Evolutionary conservation across 2,888 invertebrate species (phyloP).

Genomic region (Drosophila paramelanica): DNA sequence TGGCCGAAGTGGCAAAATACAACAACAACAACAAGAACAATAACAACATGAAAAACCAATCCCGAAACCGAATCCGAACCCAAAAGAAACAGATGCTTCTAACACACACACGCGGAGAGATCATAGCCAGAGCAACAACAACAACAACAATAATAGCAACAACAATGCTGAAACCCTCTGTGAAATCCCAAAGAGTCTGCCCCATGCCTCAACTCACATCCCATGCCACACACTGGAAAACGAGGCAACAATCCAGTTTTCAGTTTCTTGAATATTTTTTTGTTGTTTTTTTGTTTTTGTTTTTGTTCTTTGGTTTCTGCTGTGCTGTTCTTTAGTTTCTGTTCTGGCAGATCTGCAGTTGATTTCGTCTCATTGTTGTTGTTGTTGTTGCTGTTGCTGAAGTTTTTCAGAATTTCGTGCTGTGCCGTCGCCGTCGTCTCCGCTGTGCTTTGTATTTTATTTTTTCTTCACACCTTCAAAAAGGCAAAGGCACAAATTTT

Average conservation of each 20-base stretch:
- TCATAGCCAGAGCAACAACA: conserved; percentile 65
- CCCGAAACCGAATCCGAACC: conserved; percentile 12
- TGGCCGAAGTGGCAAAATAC: conserved; percentile 63
- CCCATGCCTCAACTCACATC: conserved; percentile 29
- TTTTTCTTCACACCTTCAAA: conserved; percentile 79
- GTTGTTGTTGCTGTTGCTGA: conserved; percentile 47
- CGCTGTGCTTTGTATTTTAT: conserved; percentile 72
- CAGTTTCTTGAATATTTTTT: conserved; percentile 33
- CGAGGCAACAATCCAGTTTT: conserved; percentile 76
- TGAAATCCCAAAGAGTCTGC: conserved; percentile 76
- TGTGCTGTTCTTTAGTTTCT: conserved; percentile 25
- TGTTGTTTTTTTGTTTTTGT: background rate
- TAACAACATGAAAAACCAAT: conserved; percentile 48
- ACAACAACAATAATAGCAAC: conserved; percentile 51
- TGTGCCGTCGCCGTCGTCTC: conserved; percentile 45
- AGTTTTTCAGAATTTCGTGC: conserved; percentile 80
- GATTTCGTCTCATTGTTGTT: conserved; percentile 66
- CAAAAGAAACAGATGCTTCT: conserved; percentile 70
- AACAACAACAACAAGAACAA: conserved; percentile 9
- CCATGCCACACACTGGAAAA: conserved; percentile 53
- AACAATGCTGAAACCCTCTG: conserved; percentile 59
- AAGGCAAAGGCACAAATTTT: conserved; percentile 75
- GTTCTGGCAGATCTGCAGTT: conserved; percentile 71
- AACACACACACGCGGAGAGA: conserved; percentile 62
- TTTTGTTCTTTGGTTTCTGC: conserved; percentile 9